Percentiles rank a stretch among this genome's conserved stretches.
Conservation (phyloP, 2,888 invertebrate genomes). For the Acronicta leporina region DNA sequence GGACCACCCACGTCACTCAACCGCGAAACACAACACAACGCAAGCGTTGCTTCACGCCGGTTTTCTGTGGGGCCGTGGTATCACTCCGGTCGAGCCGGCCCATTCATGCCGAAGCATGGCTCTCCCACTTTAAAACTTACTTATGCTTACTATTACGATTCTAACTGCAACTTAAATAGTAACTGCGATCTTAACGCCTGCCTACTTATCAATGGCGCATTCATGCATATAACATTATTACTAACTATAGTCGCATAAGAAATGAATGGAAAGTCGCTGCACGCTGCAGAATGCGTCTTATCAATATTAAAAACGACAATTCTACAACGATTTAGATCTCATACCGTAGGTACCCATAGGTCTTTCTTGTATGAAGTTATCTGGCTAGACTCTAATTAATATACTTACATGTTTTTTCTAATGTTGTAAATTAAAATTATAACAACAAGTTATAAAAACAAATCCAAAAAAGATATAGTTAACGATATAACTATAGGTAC, state of each 20-base stretch:
- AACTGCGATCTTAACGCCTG: slow-evolving; percentile 14
- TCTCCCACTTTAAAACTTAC: no score
- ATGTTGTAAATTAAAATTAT: no score
- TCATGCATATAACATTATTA: slow-evolving; percentile 19
- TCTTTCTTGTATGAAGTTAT: background rate
- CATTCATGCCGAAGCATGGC: no score
- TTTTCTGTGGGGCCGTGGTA: no score
- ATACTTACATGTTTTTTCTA: background rate
- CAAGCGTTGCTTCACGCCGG: no score
- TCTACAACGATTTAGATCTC: background rate
- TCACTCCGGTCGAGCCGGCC: no score
- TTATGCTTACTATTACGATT: background rate
- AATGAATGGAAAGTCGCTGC: slow-evolving; percentile 20
- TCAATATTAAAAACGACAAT: background rate
- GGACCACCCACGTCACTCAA: no score
- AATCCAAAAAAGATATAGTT: no score
- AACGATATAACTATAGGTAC: no score
- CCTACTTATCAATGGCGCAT: slow-evolving; percentile 16
- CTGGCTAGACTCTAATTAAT: background rate
- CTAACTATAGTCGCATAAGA: slow-evolving; percentile 5
- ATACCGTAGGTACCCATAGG: slow-evolving; percentile 1
- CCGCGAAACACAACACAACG: no score
- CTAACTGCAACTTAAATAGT: slow-evolving; percentile 9
- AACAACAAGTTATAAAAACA: slow-evolving; percentile 1
- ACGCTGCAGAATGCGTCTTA: slow-evolving; percentile 4